phyloP scores from a whole-genome alignment of 2,797 vertebrate species.

The Labroides dimidiatus region DNA sequence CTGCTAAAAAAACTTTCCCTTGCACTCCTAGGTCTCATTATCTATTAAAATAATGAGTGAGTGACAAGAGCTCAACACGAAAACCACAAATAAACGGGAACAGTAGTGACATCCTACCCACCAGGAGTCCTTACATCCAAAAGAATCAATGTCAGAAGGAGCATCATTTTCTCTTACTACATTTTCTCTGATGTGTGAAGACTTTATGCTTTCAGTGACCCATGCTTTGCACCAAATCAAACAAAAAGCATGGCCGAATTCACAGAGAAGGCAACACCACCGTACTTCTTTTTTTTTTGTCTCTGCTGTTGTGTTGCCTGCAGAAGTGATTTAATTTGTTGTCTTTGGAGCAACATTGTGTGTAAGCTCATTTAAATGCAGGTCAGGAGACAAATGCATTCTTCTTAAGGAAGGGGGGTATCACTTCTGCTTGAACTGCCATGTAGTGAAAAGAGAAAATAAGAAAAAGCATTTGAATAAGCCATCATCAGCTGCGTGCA shows the following conservation, averaged over 20 bases:
- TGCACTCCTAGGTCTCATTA: conserved; percentile 40
- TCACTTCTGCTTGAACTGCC: conserved; percentile 43
- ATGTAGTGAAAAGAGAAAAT: conserved; percentile 5
- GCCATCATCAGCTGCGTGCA: conserved; percentile 50
- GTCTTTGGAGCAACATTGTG: conserved; percentile 15
- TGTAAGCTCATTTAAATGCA: conserved; percentile 9
- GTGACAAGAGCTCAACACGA: conserved; percentile 57
- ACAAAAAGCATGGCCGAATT: conserved; percentile 57
- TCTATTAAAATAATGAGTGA: conserved; percentile 56
- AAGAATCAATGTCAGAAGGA: conserved; percentile 70
- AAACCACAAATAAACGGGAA: conserved; percentile 52
- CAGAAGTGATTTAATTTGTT: conserved; percentile 28
- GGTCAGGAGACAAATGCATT: conserved; percentile 43
- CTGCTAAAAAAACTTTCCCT: conserved; percentile 32
- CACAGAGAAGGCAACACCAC: conserved; percentile 49
- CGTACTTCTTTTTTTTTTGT: conserved; percentile 16
- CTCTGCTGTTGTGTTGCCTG: conserved; percentile 21
- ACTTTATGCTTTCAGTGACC: conserved; percentile 74
- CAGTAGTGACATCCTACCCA: conserved; percentile 54
- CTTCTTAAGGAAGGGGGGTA: conserved; percentile 15
- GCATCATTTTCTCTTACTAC: conserved; percentile 52
- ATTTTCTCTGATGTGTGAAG: conserved; percentile 70
- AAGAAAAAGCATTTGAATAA: conserved; percentile 47
- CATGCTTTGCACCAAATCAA: conserved; percentile 65
- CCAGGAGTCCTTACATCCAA: conserved; percentile 65